Conservation (phyloP, 1,140 invertebrate genomes). For the Sipha flava region DNA sequence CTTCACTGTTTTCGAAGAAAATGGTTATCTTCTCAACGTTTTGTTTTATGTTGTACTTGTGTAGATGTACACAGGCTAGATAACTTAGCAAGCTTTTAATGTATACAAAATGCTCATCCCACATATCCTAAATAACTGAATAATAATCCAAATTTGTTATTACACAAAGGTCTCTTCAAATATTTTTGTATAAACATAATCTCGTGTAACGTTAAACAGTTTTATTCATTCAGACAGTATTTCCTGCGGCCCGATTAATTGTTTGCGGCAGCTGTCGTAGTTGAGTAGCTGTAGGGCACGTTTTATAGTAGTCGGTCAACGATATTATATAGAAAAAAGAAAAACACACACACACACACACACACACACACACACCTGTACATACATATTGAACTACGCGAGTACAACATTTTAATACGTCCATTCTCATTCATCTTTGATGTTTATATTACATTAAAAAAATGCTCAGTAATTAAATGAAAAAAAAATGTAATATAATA, state of each 20-base stretch:
- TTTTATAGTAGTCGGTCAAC: not conserved
- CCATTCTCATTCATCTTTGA: not conserved
- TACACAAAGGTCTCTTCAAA: not conserved
- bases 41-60: too few species aligned
- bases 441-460: slow-evolving; percentile 18
- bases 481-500: not conserved
- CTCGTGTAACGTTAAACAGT: not conserved
- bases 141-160: too few species aligned
- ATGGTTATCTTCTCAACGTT: too few species aligned
- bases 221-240: not conserved
- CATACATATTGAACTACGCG: not conserved
- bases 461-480: slow-evolving; percentile 8
- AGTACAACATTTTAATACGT: not conserved
- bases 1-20: too few species aligned
- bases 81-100: too few species aligned
- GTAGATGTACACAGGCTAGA: too few species aligned
- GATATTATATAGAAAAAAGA: not conserved
- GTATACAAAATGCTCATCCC: too few species aligned
- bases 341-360: not conserved
- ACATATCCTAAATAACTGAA: too few species aligned
- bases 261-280: slow-evolving; percentile 7
- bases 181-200: not conserved
- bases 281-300: not conserved
- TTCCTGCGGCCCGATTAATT: not conserved
- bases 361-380: too few species aligned